Percentiles rank a stretch among this genome's conserved stretches.
Conservation (phyloP, 2,113 vertebrate genomes). For the Nerophis ophidion region DNA sequence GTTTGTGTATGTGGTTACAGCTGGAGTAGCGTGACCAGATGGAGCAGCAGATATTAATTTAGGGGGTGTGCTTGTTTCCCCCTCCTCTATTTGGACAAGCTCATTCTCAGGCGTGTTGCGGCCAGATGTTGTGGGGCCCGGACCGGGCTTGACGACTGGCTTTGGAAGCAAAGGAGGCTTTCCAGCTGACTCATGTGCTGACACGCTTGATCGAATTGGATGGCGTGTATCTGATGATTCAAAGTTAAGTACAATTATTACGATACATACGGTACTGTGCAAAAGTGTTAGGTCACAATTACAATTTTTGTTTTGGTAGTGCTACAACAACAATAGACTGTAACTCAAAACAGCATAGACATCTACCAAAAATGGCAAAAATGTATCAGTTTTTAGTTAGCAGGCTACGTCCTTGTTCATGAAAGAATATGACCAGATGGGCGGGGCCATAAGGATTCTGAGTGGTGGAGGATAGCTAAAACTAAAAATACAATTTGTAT, state of each 20-base stretch:
- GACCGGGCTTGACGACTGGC: conserved; percentile 57
- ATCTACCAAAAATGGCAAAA: background rate
- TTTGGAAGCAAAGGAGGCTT: conserved; percentile 67
- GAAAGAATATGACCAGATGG: conserved; percentile 5
- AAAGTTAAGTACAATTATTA: background rate
- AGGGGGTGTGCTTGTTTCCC: conserved; percentile 40
- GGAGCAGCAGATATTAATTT: conserved; percentile 12
- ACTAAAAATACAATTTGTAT: background rate
- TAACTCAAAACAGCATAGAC: background rate
- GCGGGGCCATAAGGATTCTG: background rate
- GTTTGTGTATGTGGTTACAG: conserved; percentile 38
- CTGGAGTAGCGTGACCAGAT: conserved; percentile 2
- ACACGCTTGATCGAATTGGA: conserved; percentile 61
- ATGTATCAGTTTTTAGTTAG: background rate
- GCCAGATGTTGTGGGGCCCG: conserved; percentile 50
- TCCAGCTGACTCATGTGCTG: conserved; percentile 64
- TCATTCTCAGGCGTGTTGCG: conserved; percentile 66
- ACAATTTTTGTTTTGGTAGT: background rate
- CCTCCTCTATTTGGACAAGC: conserved; percentile 59
- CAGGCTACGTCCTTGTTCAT: background rate
- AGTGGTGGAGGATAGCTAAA: no score
- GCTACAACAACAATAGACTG: background rate
- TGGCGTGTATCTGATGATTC: conserved; percentile 58
- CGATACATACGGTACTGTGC: background rate
- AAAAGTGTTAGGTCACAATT: background rate